Base-by-base conservation (phyloP, 2,113 vertebrate genomes). In the Notechis scutatus region DNA sequence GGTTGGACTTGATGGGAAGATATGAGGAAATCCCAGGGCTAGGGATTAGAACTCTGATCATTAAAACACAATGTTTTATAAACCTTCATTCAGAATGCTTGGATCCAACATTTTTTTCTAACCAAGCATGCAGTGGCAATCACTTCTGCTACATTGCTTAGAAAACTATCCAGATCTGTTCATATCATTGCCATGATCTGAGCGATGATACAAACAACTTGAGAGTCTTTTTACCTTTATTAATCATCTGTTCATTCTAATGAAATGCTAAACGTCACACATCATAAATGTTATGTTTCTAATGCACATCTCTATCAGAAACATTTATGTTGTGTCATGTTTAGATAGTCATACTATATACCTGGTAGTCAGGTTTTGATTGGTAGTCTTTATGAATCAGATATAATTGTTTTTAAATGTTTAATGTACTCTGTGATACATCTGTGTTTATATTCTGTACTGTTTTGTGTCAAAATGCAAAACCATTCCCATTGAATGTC, bases 361-460 rank as follows among this genome's bases (percentile, higher is more conserved):
- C 10, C 29, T 92, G 47, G 26, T n/a, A 74, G 21, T 85, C 14
- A 50, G 11, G 29, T 85, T 93, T 59, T 14, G 4, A 21, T 59
- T 87, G 21, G 34, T 24, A 55, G n/a, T 3, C 7, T 69, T 86
- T 64, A 61, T 47, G 86, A 86, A n/a, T 42, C 21, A 21, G 74
- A 24, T 59, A 61, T 29, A 34, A 42, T 11, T 85, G 42, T 87
- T 81, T 47, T 90, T 29, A 20, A 9, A 5, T 93, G 92, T 93
- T 90, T 54, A 86, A 45, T 93, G 92, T 93, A 87, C 90, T 56
- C 93, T 95, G 85, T 45, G 92, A 88, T 47, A 74, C 86, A 29
- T 95, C 93, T 23, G 86, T 4, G 61, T 95, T 95, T 94, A 91
- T 93, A 92, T 94, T 96, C 94, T 97, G 54, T 0, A 0, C 91